A percentile compares a stretch with the other conserved stretches of the same genome.
phyloP scores from a whole-genome alignment of 2,113 vertebrate genomes.

The Microtus pennsylvanicus region DNA sequence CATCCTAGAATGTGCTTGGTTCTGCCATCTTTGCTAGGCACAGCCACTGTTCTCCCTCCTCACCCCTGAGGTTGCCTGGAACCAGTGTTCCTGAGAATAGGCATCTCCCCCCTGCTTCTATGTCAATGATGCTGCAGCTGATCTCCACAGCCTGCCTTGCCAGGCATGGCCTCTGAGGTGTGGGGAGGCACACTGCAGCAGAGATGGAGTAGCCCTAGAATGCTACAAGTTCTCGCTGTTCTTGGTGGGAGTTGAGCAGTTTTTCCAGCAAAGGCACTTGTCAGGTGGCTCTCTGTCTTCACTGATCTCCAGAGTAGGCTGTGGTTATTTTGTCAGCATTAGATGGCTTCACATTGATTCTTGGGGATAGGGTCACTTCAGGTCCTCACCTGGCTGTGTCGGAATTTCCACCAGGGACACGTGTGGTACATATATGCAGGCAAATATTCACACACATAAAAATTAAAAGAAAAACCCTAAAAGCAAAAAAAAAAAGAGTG shows the following conservation, averaged over 20 bases:
- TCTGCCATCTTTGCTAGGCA: not conserved
- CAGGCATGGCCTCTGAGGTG: not conserved
- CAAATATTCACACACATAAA: not conserved
- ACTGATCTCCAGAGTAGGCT: not conserved
- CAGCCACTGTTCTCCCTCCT: not conserved
- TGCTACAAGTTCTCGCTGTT: not conserved
- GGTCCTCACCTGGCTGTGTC: not conserved
- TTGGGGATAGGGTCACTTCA: not conserved
- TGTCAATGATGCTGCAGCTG: not conserved
- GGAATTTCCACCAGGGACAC: not conserved
- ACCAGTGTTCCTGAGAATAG: too few relatives aligned
- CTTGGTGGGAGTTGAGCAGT: not conserved
- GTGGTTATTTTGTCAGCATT: not conserved
- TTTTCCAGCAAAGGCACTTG: not conserved
- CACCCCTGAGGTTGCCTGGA: not conserved
- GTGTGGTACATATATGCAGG: not conserved
- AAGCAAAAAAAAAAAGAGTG: not conserved
- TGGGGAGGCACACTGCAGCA: not conserved
- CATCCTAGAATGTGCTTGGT: not conserved
- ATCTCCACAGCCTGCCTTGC: not conserved
- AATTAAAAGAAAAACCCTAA: not conserved
- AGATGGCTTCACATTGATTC: not conserved
- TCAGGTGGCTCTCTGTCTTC: not conserved
- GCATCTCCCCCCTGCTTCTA: not conserved
- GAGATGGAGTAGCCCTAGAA: not conserved